Evolutionary conservation across 2,888 invertebrate species (phyloP).

Genomic region (Dilophus febrilis): DNA sequence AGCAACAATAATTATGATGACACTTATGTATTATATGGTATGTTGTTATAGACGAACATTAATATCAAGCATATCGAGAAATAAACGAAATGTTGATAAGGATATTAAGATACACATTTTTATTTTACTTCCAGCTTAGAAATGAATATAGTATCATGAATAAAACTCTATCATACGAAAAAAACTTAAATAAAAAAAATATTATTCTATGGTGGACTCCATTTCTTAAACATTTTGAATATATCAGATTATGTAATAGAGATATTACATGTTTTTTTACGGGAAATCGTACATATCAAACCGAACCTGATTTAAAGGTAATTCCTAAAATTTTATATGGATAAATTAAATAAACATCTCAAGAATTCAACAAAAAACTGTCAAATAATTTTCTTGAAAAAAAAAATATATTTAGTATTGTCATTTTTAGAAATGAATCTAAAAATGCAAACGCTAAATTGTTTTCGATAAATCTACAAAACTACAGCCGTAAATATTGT

Average conservation of each 20-base stretch:
- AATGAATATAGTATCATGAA: too few relatives aligned
- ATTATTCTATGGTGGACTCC: conserved; percentile 10
- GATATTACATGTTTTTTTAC: conserved; percentile 16
- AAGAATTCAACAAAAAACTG: too few relatives aligned
- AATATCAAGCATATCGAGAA: neutral
- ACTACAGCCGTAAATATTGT: too few relatives aligned
- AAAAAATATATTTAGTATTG: neutral
- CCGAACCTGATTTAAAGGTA: neutral
- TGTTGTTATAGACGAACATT: neutral
- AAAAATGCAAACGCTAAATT: too few relatives aligned
- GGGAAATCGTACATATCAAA: conserved; percentile 9
- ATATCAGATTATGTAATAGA: conserved; percentile 13
- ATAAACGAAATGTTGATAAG: too few relatives aligned
- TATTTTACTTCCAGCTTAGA: too few relatives aligned
- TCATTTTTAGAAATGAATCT: too few relatives aligned
- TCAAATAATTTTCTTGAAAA: neutral
- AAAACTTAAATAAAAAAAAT: neutral
- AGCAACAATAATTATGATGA: too few relatives aligned
- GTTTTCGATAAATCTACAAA: too few relatives aligned
- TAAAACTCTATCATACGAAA: too few relatives aligned
- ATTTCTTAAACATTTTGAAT: conserved; percentile 6
- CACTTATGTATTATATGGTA: too few relatives aligned
- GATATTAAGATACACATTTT: too few relatives aligned
- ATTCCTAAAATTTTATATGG: conserved; percentile 2
- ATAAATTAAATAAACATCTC: conserved; percentile 8